phyloP scores from a whole-genome alignment of 2,797 vertebrate species.

The Diglossa cyanea region DNA sequence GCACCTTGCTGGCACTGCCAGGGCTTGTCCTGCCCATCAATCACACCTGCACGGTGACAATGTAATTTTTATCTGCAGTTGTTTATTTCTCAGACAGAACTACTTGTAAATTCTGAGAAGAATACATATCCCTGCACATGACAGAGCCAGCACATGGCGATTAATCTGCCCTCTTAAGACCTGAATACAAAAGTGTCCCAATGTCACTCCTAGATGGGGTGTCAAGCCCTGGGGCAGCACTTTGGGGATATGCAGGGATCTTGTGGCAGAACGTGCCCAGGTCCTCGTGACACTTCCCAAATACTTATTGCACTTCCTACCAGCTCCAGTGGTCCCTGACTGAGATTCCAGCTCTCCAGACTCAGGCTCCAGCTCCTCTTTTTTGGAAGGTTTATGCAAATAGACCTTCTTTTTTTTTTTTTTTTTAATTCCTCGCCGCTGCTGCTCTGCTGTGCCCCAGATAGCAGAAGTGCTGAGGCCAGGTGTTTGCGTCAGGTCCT shows the following conservation, averaged over 20 bases:
- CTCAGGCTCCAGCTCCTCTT: neutral
- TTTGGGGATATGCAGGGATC: neutral
- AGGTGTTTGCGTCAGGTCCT: slow-evolving; percentile 30
- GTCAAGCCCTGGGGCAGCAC: neutral
- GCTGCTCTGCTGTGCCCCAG: slow-evolving; percentile 48
- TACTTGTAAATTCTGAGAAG: slow-evolving; percentile 80
- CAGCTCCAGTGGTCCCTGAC: neutral
- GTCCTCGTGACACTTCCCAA: neutral
- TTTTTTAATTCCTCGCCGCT: neutral
- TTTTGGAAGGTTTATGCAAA: slow-evolving; percentile 57
- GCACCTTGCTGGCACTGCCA: neutral
- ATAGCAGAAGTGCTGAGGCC: slow-evolving; percentile 65
- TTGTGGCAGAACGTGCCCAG: neutral
- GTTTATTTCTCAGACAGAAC: slow-evolving; percentile 81
- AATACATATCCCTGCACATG: slow-evolving; percentile 74
- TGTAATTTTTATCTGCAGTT: slow-evolving; percentile 81
- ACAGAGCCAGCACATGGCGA: slow-evolving; percentile 73
- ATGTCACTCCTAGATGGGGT: neutral
- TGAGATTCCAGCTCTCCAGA: neutral
- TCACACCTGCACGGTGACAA: slow-evolving; percentile 78
- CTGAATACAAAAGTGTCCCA: slow-evolving; percentile 49
- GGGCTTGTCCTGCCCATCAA: slow-evolving; percentile 63
- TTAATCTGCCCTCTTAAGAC: slow-evolving; percentile 77
- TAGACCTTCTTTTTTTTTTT: neutral
- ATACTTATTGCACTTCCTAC: neutral